Percentiles rank a stretch among this genome's conserved stretches.
phyloP scores from a whole-genome alignment of 1,140 invertebrate species.

The Zaprionus ornatus region DNA sequence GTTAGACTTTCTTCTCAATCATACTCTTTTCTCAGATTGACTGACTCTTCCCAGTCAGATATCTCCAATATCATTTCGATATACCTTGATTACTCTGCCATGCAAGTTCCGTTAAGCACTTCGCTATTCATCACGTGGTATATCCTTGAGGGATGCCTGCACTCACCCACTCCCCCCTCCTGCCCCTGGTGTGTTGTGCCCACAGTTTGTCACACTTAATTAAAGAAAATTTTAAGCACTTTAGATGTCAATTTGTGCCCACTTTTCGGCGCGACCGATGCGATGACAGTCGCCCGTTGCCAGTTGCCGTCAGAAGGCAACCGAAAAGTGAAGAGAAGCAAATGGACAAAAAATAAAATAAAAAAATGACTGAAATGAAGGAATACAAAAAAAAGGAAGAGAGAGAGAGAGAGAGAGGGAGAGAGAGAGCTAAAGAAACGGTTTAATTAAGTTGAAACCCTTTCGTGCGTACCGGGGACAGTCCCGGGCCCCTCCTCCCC shows the following conservation, averaged over 20 bases:
- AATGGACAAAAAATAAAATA: constrained; percentile 6
- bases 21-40: too few species aligned
- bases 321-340: constrained; percentile 32
- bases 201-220: constrained; percentile 82
- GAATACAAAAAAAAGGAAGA: constrained; percentile 29
- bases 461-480: constrained; percentile 73
- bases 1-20: too few species aligned
- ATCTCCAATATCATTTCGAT: background rate
- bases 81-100: background rate
- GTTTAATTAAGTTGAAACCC: constrained; percentile 83
- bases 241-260: constrained; percentile 81
- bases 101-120: background rate
- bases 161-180: background rate
- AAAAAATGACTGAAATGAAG: constrained; percentile 15
- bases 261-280: constrained; percentile 63
- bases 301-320: constrained; percentile 49
- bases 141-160: constrained; percentile 7
- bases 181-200: constrained; percentile 28
- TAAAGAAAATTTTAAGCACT: constrained; percentile 83
- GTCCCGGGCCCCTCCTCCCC: constrained; percentile 8
- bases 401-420: constrained; percentile 26
- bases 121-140: constrained; percentile 6
- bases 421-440: constrained; percentile 50
- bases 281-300: constrained; percentile 71
- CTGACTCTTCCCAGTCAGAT: background rate